Percentiles rank a stretch among this genome's conserved stretches.
Evolutionary conservation across 2,888 invertebrate species (phyloP).

Genomic region (Drosophila barbarae): DNA sequence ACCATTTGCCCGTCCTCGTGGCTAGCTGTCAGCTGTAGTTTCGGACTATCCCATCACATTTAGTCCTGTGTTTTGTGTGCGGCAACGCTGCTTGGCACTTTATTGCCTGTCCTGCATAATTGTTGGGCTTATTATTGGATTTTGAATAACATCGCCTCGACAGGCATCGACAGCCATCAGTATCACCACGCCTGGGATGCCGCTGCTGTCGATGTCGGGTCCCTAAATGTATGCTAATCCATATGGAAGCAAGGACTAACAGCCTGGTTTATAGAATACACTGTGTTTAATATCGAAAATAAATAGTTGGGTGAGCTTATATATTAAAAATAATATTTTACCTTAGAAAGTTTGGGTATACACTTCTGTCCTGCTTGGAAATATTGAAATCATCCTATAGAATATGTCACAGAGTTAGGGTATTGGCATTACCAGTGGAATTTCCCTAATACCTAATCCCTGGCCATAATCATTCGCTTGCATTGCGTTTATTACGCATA

Average conservation of each 20-base stretch:
- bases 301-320: background rate
- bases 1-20: background rate
- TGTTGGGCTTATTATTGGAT: conserved; percentile 41
- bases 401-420: too few species aligned
- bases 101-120: conserved; percentile 50
- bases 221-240: conserved; percentile 7
- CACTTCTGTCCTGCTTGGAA: too few species aligned
- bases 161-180: conserved; percentile 5
- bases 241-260: background rate
- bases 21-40: conserved; percentile 54
- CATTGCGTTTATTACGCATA: conserved; percentile 43
- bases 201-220: background rate
- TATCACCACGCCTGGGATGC: background rate
- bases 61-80: conserved; percentile 23
- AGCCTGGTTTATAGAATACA: too few species aligned
- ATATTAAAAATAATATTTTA: too few species aligned
- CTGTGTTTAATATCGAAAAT: background rate
- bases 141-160: conserved; percentile 22
- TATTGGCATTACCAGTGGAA: background rate
- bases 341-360: background rate
- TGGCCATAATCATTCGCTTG: background rate
- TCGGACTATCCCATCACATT: conserved; percentile 50
- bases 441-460: background rate
- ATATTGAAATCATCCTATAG: background rate
- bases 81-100: conserved; percentile 13